These are phyloP conservation scores for Strix uralensis DNA, from an alignment of 2,113 vertebrate species.

Conservation along the genomic window DNA sequence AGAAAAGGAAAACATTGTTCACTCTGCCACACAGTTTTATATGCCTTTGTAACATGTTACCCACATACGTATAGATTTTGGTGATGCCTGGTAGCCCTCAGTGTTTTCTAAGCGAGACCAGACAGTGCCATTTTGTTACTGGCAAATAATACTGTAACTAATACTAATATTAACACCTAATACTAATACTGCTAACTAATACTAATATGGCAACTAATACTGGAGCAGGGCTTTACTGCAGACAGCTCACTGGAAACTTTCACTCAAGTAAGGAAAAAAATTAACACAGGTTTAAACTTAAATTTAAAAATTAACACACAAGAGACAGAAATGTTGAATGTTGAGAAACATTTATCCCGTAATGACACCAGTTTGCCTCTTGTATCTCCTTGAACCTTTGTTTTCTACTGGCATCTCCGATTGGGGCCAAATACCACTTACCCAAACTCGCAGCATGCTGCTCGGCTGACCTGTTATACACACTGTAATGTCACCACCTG, in stretches of 20 bases:
- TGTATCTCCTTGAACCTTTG: background rate
- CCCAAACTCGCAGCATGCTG: background rate
- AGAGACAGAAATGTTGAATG: background rate
- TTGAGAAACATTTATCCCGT: accelerated
- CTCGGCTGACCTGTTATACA: background rate
- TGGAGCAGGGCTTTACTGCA: background rate
- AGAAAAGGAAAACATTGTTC: background rate
- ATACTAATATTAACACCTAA: background rate
- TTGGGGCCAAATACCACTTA: background rate
- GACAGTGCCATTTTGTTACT: background rate
- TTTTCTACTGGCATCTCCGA: background rate
- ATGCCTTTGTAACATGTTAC: background rate
- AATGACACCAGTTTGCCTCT: background rate
- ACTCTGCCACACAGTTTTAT: background rate
- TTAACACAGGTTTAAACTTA: background rate
- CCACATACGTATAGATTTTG: background rate
- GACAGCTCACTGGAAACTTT: background rate
- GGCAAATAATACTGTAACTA: background rate
- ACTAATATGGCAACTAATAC: background rate
- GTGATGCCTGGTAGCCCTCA: background rate
- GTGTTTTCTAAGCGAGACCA: background rate
- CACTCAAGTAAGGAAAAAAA: background rate
- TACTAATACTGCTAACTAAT: background rate
- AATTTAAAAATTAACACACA: background rate
- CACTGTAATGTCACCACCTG: background rate